These are phyloP conservation scores for Drosophila grimshawi DNA, from an alignment of 1,140 invertebrate genomes.

Conservation along the genomic window DNA sequence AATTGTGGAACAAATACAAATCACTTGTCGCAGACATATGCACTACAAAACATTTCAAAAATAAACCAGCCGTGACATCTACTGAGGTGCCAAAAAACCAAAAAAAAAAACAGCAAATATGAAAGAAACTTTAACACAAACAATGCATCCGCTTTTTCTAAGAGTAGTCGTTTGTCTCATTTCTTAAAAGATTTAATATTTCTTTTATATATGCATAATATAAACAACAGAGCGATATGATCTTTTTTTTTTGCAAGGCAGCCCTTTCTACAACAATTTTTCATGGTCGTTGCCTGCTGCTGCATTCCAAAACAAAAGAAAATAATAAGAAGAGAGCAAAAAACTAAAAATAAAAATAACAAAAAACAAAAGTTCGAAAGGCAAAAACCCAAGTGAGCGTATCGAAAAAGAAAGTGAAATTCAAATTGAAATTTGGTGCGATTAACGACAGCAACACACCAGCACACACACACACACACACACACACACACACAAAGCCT, in stretches of 20 bases:
- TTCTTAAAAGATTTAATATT: not conserved
- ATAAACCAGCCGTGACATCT: not conserved
- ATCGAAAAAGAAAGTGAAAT: constrained; percentile 84
- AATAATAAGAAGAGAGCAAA: constrained; percentile 32
- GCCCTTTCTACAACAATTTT: constrained; percentile 67
- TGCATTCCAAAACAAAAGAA: constrained; percentile 66
- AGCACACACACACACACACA: constrained; percentile 30
- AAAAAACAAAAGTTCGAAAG: constrained; percentile 76
- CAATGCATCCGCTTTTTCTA: not conserved
- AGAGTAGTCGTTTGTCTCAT: not conserved
- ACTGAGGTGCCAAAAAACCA: not conserved
- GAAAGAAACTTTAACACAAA: not conserved
- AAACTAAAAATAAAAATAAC: constrained; percentile 7
- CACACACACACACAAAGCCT: constrained; percentile 28
- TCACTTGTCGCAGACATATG: not conserved
- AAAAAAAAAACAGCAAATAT: no score
- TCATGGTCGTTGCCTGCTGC: constrained; percentile 67
- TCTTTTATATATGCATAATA: not conserved
- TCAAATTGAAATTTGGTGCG: constrained; percentile 83
- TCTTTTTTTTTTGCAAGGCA: not conserved
- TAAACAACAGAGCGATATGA: not conserved
- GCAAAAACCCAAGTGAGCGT: constrained; percentile 81
- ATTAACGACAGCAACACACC: constrained; percentile 67
- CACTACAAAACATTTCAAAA: constrained; percentile 14
- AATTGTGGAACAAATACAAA: not conserved